Percentiles rank a stretch among this genome's conserved stretches.
Conservation (phyloP, 2,797 vertebrate species). For the Hypotaenidia okinawae region DNA sequence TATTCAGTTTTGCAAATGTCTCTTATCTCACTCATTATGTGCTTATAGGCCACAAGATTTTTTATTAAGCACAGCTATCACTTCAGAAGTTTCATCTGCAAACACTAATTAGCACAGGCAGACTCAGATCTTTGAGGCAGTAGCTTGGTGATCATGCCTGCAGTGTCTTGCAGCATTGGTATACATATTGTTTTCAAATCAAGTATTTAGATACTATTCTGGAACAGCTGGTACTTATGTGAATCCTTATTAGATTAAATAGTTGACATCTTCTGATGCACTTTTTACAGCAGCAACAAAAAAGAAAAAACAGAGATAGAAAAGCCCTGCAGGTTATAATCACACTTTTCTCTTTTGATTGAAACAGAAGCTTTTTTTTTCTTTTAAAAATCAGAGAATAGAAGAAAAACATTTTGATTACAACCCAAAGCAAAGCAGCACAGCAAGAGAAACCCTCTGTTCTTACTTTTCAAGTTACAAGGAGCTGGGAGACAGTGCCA, state of each 20-base stretch:
- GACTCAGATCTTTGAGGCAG: neutral
- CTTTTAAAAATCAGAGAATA: neutral
- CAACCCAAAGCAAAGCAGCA: neutral
- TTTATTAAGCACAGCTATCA: neutral
- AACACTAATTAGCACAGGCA: constrained; percentile 2
- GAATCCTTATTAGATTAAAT: constrained; percentile 36
- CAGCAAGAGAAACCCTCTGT: neutral
- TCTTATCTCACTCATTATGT: neutral
- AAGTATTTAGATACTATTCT: constrained; percentile 49
- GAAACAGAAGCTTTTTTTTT: neutral
- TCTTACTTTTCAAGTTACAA: neutral
- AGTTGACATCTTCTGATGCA: neutral
- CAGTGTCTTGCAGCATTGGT: neutral
- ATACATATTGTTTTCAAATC: constrained; percentile 36
- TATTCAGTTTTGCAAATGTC: neutral
- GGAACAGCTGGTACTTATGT: constrained; percentile 50
- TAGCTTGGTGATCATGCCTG: neutral
- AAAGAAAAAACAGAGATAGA: neutral
- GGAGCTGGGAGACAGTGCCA: neutral
- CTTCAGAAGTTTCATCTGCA: neutral
- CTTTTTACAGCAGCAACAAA: constrained; percentile 10
- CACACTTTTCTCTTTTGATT: neutral
- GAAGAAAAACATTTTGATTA: neutral
- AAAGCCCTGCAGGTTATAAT: neutral
- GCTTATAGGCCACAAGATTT: neutral